Base-by-base conservation (phyloP, 2,888 invertebrate species). In the Troides helena region DNA sequence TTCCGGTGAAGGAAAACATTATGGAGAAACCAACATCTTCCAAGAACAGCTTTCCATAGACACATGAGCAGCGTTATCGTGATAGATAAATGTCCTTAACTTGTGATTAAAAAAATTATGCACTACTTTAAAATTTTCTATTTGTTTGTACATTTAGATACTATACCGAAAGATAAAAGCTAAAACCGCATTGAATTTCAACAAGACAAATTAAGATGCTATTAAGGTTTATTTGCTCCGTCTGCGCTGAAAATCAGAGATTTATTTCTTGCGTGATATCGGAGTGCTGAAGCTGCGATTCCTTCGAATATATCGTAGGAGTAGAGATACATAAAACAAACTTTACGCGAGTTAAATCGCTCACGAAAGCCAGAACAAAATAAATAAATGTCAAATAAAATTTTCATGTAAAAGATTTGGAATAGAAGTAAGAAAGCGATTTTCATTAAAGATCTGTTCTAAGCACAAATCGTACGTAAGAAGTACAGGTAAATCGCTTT, bases 401-500 rank as follows among this genome's bases (percentile, higher is more conserved):
- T 53, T n/a, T 53, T 53, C 30, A 53, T n/a, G 18, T 58, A 14
- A 58, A 23, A 23, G 12, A 58, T 25, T 58, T 58, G 12, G n/a
- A 7, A 58, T 23, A 23, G 23, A 58, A 57, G n/a, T 57, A 57
- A n/a, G 57, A 57, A 58, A 14, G 12, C 6, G 23, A 14, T 58
- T 23, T 58, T 58, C 1, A 14, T 58, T 23, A 71, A 70, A 71
- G 67, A 72, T 71, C 67, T 66, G 63, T 71, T 63, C 72, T 62
- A 21, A 7, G 8, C 18, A 30, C 62, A 59, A 62, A 59, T 70
- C 70, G 70, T 74, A 74, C 75, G 75, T 76, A 75, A 30, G 73
- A 73, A 73, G 72, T 75, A 73, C 73, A 77, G 75, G 75, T 75
- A 75, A 76, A 76, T 71, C 74, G 75, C 78, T 82, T 82, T 86